Conservation (phyloP, 2,113 vertebrate genomes). For the Cyanoramphus novaezelandiae region DNA sequence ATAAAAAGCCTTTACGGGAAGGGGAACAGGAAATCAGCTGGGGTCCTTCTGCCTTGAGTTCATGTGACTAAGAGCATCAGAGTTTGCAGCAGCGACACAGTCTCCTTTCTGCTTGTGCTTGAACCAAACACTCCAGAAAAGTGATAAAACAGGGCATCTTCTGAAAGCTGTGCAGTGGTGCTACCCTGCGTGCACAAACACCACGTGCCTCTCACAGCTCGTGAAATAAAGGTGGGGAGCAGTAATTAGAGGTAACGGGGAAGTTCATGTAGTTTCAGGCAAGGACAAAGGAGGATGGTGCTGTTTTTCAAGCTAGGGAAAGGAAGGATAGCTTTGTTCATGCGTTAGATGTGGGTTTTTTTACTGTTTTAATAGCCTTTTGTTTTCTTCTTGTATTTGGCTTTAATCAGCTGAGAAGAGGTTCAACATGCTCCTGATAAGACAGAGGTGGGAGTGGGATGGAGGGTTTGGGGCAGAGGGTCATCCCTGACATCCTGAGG, state of each 20-base stretch:
- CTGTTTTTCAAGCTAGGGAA: background rate
- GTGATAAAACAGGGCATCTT: background rate
- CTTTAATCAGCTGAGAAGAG: background rate
- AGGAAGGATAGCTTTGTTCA: background rate
- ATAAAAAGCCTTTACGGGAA: background rate
- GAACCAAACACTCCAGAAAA: background rate
- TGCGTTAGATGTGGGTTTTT: background rate
- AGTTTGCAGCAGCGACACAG: accelerated
- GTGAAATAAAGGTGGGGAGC: background rate
- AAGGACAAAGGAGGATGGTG: background rate
- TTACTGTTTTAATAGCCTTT: background rate
- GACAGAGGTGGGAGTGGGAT: background rate
- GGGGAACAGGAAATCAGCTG: background rate
- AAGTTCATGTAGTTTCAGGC: background rate
- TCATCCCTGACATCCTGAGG: background rate
- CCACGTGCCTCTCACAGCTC: background rate
- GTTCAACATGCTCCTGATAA: background rate
- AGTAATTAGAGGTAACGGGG: background rate
- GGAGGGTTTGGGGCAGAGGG: background rate
- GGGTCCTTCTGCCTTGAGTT: background rate
- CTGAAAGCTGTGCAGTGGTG: accelerated
- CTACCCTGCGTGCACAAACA: background rate
- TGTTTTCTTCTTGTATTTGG: background rate
- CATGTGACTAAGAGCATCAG: background rate
- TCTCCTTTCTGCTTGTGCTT: background rate